Evolutionary conservation across 2,113 vertebrate species (phyloP).

Genomic region (Numenius arquata): DNA sequence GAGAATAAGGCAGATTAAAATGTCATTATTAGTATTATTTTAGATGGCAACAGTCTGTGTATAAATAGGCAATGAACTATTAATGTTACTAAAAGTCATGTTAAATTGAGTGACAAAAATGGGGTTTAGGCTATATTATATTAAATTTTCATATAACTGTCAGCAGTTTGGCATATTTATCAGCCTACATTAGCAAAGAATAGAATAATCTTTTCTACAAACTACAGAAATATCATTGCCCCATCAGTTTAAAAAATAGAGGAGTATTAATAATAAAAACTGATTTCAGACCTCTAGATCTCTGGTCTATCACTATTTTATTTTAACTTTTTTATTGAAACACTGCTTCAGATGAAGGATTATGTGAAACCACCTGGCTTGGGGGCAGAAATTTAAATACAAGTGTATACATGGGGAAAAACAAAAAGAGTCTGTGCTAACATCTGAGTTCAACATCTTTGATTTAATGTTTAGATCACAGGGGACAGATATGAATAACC

Average conservation of each 20-base stretch:
- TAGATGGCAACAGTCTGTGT: neutral
- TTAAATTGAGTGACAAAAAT: slow-evolving; percentile 44
- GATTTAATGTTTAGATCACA: slow-evolving; percentile 45
- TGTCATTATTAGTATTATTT: slow-evolving; percentile 14
- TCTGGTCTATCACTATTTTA: neutral
- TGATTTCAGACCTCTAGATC: neutral
- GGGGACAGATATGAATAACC: slow-evolving; percentile 47
- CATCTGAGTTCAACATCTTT: slow-evolving; percentile 30
- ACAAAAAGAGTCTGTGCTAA: neutral
- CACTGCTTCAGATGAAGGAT: neutral
- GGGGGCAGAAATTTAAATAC: neutral
- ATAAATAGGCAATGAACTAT: slow-evolving; percentile 27
- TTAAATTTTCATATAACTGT: slow-evolving; percentile 42
- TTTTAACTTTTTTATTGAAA: neutral
- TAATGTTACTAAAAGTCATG: neutral
- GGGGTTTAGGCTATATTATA: neutral
- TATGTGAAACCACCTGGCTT: neutral
- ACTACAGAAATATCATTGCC: neutral
- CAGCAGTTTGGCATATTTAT: slow-evolving; percentile 43
- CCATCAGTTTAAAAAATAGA: slow-evolving; percentile 5
- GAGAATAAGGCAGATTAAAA: neutral
- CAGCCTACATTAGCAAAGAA: slow-evolving; percentile 12
- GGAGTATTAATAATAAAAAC: slow-evolving; percentile 15
- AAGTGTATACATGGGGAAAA: slow-evolving; percentile 1
- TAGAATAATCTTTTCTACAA: slow-evolving; percentile 12